phyloP scores from a whole-genome alignment of 1,140 invertebrate genomes.

The Caenorhabditis tropicalis region DNA sequence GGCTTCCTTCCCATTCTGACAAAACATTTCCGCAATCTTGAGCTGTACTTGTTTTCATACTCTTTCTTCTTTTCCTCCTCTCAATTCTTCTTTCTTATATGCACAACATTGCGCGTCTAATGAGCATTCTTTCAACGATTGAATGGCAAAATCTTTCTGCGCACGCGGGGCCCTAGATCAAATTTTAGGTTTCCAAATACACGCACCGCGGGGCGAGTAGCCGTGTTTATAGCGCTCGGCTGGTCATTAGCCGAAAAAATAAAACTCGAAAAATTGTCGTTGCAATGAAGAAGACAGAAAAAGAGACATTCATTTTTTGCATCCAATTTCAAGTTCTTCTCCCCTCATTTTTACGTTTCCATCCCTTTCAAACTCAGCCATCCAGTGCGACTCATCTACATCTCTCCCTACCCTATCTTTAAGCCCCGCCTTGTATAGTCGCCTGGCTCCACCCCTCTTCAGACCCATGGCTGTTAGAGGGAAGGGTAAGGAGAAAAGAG shows the following conservation, averaged over 20 bases:
- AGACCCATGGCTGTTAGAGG: not conserved
- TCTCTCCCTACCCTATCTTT: not conserved
- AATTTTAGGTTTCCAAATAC: conserved; percentile 26
- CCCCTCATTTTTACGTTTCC: conserved; percentile 15
- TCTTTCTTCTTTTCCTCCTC: not conserved
- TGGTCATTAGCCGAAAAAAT: conserved; percentile 32
- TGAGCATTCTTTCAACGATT: conserved; percentile 22
- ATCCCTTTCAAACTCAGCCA: conserved; percentile 43
- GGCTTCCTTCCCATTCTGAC: not conserved
- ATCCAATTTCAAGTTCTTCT: conserved; percentile 27
- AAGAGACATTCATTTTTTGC: not conserved
- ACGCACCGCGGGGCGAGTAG: not conserved
- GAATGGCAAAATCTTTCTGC: not conserved
- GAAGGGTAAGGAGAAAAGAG: not conserved
- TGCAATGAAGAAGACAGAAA: conserved; percentile 12
- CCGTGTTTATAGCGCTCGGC: conserved; percentile 11
- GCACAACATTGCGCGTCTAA: not conserved
- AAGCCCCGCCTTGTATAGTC: conserved; percentile 6
- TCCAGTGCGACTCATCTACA: not conserved
- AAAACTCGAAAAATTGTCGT: not conserved
- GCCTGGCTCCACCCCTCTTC: not conserved
- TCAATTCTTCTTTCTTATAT: not conserved
- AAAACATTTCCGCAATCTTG: not conserved
- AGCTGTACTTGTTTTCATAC: not conserved
- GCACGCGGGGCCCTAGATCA: not conserved